Conservation (phyloP, 2,888 invertebrate genomes). For the Cryptus armator region DNA sequence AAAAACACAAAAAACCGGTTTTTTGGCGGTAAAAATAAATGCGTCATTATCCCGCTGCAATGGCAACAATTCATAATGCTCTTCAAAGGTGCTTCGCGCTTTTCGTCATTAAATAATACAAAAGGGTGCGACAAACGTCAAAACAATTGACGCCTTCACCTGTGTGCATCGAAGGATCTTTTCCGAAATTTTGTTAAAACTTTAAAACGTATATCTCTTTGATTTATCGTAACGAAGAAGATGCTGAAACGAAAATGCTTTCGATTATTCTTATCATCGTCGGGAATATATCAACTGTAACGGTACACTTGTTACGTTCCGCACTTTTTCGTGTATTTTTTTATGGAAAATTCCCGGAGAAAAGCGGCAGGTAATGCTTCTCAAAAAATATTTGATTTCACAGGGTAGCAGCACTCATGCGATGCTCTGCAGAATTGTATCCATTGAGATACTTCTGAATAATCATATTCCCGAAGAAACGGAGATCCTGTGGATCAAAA, state of each 20-base stretch:
- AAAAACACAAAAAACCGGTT: conserved; percentile 10
- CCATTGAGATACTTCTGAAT: too few relatives aligned
- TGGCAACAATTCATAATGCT: conserved; percentile 6
- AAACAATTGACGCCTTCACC: background rate
- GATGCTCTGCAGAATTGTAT: too few relatives aligned
- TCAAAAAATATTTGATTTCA: too few relatives aligned
- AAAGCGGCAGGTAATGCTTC: too few relatives aligned
- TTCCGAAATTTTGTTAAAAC: background rate
- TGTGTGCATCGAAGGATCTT: background rate
- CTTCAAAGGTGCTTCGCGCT: conserved; percentile 9
- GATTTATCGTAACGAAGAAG: background rate
- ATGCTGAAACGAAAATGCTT: background rate
- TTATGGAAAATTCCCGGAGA: too few relatives aligned
- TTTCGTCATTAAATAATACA: conserved; percentile 38
- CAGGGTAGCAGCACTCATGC: too few relatives aligned
- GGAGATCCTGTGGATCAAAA: too few relatives aligned
- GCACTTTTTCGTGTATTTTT: too few relatives aligned
- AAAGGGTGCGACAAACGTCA: conserved; percentile 6
- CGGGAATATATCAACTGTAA: too few relatives aligned
- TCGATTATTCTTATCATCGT: background rate
- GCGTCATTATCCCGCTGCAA: background rate
- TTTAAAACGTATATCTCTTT: background rate
- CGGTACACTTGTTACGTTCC: too few relatives aligned
- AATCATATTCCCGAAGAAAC: too few relatives aligned
- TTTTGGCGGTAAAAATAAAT: background rate